phyloP scores from a whole-genome alignment of 2,113 vertebrate species.

The Tachuris rubrigastra region DNA sequence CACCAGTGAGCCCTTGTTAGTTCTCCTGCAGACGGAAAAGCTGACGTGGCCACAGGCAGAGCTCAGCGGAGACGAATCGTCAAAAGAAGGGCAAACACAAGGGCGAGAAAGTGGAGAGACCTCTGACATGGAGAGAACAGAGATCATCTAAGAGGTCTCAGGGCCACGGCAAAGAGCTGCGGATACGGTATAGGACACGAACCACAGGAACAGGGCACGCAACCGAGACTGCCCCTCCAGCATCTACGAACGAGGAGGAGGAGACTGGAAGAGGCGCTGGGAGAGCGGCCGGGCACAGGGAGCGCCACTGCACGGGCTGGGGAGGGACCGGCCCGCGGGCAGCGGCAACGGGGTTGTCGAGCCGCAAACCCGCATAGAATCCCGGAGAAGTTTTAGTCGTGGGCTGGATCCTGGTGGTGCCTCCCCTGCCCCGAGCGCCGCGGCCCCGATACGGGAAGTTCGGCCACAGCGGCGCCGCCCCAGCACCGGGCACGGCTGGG shows the following conservation, averaged over 20 bases:
- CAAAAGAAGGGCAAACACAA: neutral
- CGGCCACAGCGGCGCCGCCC: rapidly evolving
- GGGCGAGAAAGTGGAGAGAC: neutral
- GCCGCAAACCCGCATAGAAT: neutral
- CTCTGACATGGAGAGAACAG: neutral
- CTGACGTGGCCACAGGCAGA: neutral
- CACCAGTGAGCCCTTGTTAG: rapidly evolving
- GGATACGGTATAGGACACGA: rapidly evolving
- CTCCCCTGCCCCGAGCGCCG: rapidly evolving
- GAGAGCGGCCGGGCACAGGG: rapidly evolving
- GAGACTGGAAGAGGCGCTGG: neutral
- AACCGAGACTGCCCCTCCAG: rapidly evolving
- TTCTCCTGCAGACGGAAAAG: too few species aligned
- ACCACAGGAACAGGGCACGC: rapidly evolving
- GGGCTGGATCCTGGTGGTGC: rapidly evolving
- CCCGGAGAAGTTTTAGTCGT: neutral
- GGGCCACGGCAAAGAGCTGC: rapidly evolving
- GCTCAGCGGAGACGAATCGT: too few species aligned
- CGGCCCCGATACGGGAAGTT: rapidly evolving
- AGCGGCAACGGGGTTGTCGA: neutral
- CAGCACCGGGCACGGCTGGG: rapidly evolving
- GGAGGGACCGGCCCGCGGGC: neutral
- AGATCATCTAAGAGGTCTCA: rapidly evolving
- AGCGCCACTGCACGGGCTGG: rapidly evolving
- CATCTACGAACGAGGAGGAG: rapidly evolving